Percentiles rank a stretch among this genome's conserved stretches.
These are phyloP conservation scores for Burhinus bistriatus DNA, from an alignment of 2,113 vertebrate species.

Conservation along the genomic window DNA sequence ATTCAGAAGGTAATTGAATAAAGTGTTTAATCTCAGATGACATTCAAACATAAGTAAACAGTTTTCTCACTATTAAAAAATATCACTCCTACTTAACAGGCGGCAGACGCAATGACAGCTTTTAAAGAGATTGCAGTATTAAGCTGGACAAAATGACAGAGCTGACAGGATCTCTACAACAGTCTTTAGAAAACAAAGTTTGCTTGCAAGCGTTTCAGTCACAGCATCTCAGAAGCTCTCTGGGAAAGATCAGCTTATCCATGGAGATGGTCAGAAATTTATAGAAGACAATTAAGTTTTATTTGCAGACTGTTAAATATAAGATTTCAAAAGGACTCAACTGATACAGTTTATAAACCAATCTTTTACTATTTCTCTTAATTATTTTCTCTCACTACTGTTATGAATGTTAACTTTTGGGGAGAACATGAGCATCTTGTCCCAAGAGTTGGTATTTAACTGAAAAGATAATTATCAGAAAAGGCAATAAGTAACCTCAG, in stretches of 20 bases:
- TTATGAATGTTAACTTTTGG: neutral
- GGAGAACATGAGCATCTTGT: neutral
- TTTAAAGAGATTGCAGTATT: slow-evolving; percentile 4
- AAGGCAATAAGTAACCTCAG: neutral
- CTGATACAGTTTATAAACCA: neutral
- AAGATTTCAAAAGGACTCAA: neutral
- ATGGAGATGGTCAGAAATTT: neutral
- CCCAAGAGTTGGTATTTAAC: neutral
- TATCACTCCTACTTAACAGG: neutral
- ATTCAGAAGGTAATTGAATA: slow-evolving; percentile 25
- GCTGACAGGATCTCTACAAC: neutral
- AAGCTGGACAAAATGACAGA: neutral
- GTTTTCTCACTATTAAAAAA: neutral
- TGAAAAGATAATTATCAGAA: neutral
- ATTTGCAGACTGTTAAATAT: neutral
- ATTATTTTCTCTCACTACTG: neutral
- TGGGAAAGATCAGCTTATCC: neutral
- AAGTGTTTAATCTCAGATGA: slow-evolving; percentile 39
- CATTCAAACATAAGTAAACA: slow-evolving; percentile 28
- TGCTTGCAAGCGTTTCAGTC: neutral
- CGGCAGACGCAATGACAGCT: neutral
- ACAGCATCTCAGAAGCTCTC: neutral
- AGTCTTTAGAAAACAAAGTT: neutral
- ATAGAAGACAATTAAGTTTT: neutral
- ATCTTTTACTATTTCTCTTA: neutral